A percentile compares a stretch with the other conserved stretches of the same genome.
phyloP scores from a whole-genome alignment of 2,797 vertebrate genomes.

The Anomalospiza imberbis region DNA sequence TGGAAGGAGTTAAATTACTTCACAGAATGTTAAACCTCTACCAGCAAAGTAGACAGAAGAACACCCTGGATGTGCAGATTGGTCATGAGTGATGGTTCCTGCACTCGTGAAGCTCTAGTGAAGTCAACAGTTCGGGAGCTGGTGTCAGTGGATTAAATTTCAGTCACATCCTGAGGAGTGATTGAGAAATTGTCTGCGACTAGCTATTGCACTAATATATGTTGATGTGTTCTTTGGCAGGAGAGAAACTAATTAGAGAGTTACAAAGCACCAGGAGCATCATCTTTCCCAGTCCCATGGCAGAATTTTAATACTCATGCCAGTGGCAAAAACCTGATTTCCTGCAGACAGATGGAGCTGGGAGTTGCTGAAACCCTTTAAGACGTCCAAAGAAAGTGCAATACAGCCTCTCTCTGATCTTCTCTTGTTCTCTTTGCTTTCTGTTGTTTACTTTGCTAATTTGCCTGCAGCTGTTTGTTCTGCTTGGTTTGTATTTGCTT shows the following conservation, averaged over 20 bases:
- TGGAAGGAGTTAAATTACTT: background rate
- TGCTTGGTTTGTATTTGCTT: slow-evolving; percentile 19
- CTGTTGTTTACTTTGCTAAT: slow-evolving; percentile 20
- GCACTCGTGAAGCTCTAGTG: background rate
- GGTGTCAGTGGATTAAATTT: background rate
- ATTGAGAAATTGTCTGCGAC: background rate
- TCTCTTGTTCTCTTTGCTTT: background rate
- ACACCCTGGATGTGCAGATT: background rate
- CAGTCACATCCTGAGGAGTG: background rate
- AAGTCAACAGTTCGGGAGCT: background rate
- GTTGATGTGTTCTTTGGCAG: background rate
- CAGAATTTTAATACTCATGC: background rate
- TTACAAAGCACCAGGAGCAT: background rate
- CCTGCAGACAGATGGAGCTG: background rate
- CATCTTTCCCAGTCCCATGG: background rate
- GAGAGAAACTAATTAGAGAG: slow-evolving; percentile 1
- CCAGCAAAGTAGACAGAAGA: background rate
- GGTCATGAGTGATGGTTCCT: background rate
- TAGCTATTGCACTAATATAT: background rate
- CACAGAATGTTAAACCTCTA: background rate
- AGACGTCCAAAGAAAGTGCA: background rate
- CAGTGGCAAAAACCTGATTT: slow-evolving; percentile 11
- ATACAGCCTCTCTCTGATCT: background rate
- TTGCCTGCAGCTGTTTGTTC: slow-evolving; percentile 43
- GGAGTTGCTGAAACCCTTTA: background rate